Evolutionary conservation across 1,140 invertebrate genomes (phyloP), one percentile per base, ranked within the genome.

Genomic region (Ceratosolen fusciceps): DNA sequence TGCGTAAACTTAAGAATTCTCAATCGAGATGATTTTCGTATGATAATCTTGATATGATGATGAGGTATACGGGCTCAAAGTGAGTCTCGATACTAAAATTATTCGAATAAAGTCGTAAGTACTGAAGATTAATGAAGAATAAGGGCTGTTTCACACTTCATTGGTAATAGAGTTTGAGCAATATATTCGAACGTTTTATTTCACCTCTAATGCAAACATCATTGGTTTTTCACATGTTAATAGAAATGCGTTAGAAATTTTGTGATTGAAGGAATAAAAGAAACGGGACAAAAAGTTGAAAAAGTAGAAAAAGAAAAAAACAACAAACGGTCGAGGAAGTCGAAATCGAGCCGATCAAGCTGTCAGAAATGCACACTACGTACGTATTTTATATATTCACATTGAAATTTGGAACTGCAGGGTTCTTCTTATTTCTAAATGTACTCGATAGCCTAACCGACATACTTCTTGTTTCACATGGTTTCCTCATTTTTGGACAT

Each of bases 351-450:
- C 37, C 70, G 70, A 65, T 72, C 43, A 49, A 71, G 49, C 58
- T 60, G 34, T 16, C 24, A 9, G 5, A 31, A 37, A 60, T 58
- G 62, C 37, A 19, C n/a, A 14, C 5, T 37, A 39, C 29, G 1
- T 54, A 34, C n/a, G 8, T 72, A 71, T 68, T 58, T 67, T 43
- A 37, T 77, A 70, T 39, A 77, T 68, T 70, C 75, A 31, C 39
- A 71, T 71, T 71, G 67, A 77, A 77, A 77, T 77, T 39, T 14
- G 39, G 34, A 47, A 65, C 67, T 43, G 37, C 60, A 56, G 74
- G 74, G 62, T 58, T 43, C 34, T n/a, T 37, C 1, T n/a, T n/a
- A n/a, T n/a, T 37, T 72, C 70, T 37, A 54, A 37, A 21, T n/a
- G 24, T 21, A 72, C n/a, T 52, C 24, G 47, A 72, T 49, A 8